phyloP scores from a whole-genome alignment of 2,113 vertebrate species.

The Brachyistius frenatus region DNA sequence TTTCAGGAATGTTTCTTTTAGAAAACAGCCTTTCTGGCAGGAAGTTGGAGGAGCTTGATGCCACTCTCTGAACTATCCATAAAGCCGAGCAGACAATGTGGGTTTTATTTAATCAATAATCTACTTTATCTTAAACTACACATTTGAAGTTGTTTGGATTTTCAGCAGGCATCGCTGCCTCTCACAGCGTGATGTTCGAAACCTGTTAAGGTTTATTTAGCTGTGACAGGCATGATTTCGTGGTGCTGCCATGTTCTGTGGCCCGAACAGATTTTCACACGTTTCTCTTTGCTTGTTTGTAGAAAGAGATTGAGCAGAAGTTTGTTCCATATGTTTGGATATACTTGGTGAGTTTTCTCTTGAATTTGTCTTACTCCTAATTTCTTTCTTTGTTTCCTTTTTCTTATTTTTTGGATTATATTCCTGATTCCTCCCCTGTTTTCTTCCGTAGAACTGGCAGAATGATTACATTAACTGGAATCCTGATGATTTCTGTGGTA shows the following conservation, averaged over 20 bases:
- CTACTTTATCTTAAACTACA: too few relatives aligned
- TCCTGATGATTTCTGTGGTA: conserved; percentile 53
- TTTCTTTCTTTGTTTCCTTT: neutral
- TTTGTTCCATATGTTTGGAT: conserved; percentile 64
- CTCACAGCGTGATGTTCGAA: too few relatives aligned
- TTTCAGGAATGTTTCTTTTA: too few relatives aligned
- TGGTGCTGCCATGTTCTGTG: neutral
- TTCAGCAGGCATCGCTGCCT: too few relatives aligned
- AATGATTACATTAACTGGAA: conserved; percentile 54
- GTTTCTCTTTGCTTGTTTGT: conserved; percentile 8
- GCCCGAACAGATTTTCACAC: neutral
- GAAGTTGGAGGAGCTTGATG: too few relatives aligned
- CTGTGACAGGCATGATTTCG: neutral
- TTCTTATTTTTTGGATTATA: neutral
- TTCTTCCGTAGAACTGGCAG: conserved; percentile 40
- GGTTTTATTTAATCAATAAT: too few relatives aligned
- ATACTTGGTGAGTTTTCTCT: conserved; percentile 40
- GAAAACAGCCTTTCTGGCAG: too few relatives aligned
- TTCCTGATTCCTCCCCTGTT: neutral
- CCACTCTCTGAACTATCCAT: too few relatives aligned
- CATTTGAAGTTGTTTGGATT: too few relatives aligned
- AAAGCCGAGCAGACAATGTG: too few relatives aligned
- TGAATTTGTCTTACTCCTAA: neutral
- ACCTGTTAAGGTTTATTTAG: too few relatives aligned
- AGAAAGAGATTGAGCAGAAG: conserved; percentile 61